Percentiles rank a stretch among this genome's conserved stretches.
These are phyloP conservation scores for Apamea sordens DNA, from an alignment of 2,888 invertebrate species.

Conservation along the genomic window DNA sequence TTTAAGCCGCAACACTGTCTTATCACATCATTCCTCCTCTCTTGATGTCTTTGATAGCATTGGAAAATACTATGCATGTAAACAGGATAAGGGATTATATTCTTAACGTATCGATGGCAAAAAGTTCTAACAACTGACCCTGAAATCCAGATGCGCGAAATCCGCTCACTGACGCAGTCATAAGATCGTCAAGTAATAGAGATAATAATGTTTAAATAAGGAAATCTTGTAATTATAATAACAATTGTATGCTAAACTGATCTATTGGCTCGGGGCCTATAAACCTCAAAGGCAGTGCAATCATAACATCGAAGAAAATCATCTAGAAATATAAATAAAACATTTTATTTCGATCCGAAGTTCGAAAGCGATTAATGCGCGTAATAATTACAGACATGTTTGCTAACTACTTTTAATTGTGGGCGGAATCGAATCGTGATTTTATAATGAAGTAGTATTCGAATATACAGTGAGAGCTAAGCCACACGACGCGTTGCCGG, in stretches of 20 bases:
- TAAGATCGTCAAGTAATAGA: neutral
- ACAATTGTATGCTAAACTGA: conserved; percentile 12
- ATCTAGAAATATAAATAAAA: conserved; percentile 66
- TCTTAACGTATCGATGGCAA: neutral
- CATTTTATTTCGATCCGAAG: conserved; percentile 60
- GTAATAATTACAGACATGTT: conserved; percentile 75
- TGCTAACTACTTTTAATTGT: conserved; percentile 74
- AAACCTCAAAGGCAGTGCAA: conserved; percentile 63
- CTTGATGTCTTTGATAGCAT: neutral
- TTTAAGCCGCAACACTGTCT: no score
- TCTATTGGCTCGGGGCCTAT: conserved; percentile 57
- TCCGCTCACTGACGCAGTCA: neutral
- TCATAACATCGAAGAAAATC: conserved; percentile 69
- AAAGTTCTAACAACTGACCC: neutral
- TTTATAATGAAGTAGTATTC: conserved; percentile 54
- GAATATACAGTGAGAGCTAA: neutral
- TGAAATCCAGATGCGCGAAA: neutral
- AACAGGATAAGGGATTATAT: no score
- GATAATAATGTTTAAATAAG: neutral
- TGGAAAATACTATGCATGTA: neutral
- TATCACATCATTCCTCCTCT: neutral
- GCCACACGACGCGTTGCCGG: neutral
- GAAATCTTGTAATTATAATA: neutral
- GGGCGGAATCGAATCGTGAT: conserved; percentile 71
- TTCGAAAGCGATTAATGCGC: conserved; percentile 71